Evolutionary conservation across 2,113 vertebrate genomes (phyloP).

Genomic region (Meleagris gallopavo): DNA sequence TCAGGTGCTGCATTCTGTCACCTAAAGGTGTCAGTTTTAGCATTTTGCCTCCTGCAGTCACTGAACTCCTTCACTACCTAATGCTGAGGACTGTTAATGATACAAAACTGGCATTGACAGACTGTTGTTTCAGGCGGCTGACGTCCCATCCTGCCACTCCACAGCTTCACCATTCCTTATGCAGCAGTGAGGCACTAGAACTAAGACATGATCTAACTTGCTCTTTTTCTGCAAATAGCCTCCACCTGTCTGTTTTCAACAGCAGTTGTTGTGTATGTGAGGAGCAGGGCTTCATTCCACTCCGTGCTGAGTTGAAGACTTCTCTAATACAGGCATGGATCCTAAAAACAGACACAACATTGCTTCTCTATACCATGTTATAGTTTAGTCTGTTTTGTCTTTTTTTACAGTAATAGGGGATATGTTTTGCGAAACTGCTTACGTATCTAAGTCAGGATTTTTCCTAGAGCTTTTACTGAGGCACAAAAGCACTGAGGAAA

Average conservation of each 20-base stretch:
- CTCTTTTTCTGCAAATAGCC: constrained; percentile 37
- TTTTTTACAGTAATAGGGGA: background rate
- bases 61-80: background rate
- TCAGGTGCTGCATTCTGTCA: background rate
- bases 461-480: background rate
- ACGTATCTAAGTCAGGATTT: background rate
- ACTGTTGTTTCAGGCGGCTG: background rate
- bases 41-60: background rate
- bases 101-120: background rate
- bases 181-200: background rate
- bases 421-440: background rate
- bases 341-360: background rate
- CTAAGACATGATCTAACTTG: constrained; percentile 10
- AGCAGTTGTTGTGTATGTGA: background rate
- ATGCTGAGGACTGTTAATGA: background rate
- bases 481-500: background rate
- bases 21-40: background rate
- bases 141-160: background rate
- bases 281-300: background rate
- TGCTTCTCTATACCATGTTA: background rate
- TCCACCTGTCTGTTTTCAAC: background rate
- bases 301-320: background rate
- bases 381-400: background rate
- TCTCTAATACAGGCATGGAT: background rate
- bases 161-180: background rate